Base-by-base conservation (phyloP, 2,797 vertebrate species). In the Chromobotia macracanthus region DNA sequence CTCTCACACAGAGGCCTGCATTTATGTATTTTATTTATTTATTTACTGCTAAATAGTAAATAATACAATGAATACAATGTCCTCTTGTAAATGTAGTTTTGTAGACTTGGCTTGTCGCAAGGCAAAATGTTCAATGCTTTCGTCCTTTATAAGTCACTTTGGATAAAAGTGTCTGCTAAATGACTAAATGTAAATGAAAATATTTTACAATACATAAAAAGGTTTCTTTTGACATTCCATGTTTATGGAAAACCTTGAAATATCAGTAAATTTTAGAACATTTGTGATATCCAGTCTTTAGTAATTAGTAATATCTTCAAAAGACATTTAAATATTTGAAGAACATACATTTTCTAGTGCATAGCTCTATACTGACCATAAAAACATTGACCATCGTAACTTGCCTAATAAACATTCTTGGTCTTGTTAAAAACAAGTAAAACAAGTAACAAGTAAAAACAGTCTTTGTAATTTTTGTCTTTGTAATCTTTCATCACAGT, bases 21-120 rank as follows among this genome's bases (percentile, higher is more conserved):
- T 71, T 70, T 28, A n/a, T 79, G 31, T 28, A 51, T 41, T 72
- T 55, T 63, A 51, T 50, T 50, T 9, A 38, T 75, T 75, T 53
- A 75, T 63, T 75, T 13, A 48, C 16, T 61, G 15, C 31, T 44
- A 44, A 44, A 44, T n/a, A n/a, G n/a, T n/a, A n/a, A n/a, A n/a
- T n/a, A n/a, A n/a, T n/a, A n/a, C n/a, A n/a, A n/a, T n/a, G n/a
- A n/a, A n/a, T n/a, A n/a, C n/a, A 55, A 21, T 21, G n/a, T n/a
- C n/a, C n/a, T n/a, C n/a, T n/a, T n/a, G n/a, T n/a, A n/a, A n/a
- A n/a, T n/a, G n/a, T n/a, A n/a, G n/a, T n/a, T n/a, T n/a, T n/a
- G n/a, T n/a, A n/a, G n/a, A n/a, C n/a, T n/a, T n/a, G n/a, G n/a
- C n/a, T n/a, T n/a, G n/a, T n/a, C n/a, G n/a, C n/a, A n/a, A n/a